Evolutionary conservation across 2,113 vertebrate species (phyloP), one percentile per base, ranked within the genome.

Genomic region (Pteruthius melanotis): DNA sequence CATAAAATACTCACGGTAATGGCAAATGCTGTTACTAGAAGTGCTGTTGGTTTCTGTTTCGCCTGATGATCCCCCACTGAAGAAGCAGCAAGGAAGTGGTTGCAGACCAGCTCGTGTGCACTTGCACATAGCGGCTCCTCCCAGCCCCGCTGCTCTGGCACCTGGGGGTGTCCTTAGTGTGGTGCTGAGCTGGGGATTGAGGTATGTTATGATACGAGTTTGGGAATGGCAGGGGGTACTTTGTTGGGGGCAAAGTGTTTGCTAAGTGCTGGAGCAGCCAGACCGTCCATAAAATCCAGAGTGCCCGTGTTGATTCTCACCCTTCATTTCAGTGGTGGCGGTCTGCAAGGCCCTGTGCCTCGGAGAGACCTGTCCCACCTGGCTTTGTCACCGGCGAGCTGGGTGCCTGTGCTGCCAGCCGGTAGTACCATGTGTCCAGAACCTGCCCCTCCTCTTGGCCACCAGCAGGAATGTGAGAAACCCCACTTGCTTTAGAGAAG

Each of bases 271-370:
- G 57, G 33, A 68, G 15, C 57, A 57, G 18, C 47, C 42, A 4
- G 65, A 66, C 28, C 44, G 20, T 10, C 57, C 40, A 20, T 63
- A 4, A 68, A 31, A 22, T 9, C 3, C 9, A 14, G 56, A 9
- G 18, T 0, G 0, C 17, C 0, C 1, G 31, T 16, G 44, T 22
- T 0, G 7, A 1, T 37, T 21, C 2, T 2, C 2, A 2, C 10
- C 11, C 47, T 33, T 8, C 10, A 17, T 63, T 54, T 68, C 31
- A 30, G 54, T 30, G 76, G 11, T 68, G 7, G 39, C 31, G 49
- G 20, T 31, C 40, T 61, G 57, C 0, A 1, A 28, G 68, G 26
- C 3, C 1, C 11, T 13, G 53, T 7, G 9, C 13, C 24, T 26
- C 2, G 1, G 77, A 26, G 11, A 15, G 15, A 31, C 31, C 33